A percentile compares a stretch with the other conserved stretches of the same genome.
Conservation (phyloP, 2,113 vertebrate species). For the Muntiacus muntjak region DNA sequence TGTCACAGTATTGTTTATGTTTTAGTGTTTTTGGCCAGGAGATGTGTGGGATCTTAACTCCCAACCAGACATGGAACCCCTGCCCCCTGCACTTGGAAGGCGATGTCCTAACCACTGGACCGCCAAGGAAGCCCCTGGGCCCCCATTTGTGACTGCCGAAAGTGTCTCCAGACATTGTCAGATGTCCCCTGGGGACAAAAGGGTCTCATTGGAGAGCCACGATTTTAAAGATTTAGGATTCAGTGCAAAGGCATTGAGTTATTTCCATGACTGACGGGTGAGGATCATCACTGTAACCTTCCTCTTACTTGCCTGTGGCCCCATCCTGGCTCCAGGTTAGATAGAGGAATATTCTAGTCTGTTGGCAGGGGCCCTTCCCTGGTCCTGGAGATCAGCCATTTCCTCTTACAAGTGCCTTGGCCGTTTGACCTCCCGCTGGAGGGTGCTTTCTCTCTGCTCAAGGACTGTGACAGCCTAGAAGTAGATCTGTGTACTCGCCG, state of each 20-base stretch:
- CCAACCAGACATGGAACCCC: background rate
- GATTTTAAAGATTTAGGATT: background rate
- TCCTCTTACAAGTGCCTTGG: background rate
- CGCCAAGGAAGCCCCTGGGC: background rate
- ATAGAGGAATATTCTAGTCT: background rate
- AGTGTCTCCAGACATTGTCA: background rate
- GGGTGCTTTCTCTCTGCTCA: background rate
- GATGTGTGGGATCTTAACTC: background rate
- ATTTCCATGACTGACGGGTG: background rate
- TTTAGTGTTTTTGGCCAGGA: background rate
- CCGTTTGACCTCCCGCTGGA: rapidly evolving
- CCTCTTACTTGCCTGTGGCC: background rate
- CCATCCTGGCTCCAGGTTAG: background rate
- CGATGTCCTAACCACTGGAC: background rate
- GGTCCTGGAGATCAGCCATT: background rate
- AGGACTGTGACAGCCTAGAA: background rate
- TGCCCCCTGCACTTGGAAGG: background rate
- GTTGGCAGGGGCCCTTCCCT: background rate
- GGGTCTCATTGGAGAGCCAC: background rate
- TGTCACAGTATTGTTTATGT: background rate
- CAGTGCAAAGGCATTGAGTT: background rate
- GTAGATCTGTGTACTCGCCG: background rate
- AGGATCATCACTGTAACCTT: background rate
- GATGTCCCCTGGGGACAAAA: background rate
- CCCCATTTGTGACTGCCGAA: background rate